Evolutionary conservation across 2,888 invertebrate genomes (phyloP).

Genomic region (Scaptomyza reducta): DNA sequence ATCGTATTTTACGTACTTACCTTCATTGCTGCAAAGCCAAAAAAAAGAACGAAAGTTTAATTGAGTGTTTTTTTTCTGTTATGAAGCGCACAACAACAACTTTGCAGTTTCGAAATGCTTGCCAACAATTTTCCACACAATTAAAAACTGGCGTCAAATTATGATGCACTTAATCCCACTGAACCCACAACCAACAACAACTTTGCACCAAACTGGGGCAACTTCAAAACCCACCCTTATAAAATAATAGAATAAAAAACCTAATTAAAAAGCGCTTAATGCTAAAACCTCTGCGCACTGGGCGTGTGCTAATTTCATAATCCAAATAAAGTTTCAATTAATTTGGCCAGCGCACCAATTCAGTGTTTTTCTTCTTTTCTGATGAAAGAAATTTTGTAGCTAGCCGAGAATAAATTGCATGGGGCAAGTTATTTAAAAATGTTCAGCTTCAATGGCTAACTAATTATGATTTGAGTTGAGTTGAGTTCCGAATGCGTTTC

Average conservation of each 20-base stretch:
- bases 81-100: constrained; percentile 33
- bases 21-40: constrained; percentile 5
- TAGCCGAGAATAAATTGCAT: constrained; percentile 28
- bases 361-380: constrained; percentile 16
- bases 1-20: constrained; percentile 7
- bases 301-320: constrained; percentile 76
- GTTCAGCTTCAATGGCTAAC: constrained; percentile 53
- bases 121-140: constrained; percentile 68
- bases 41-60: constrained; percentile 39
- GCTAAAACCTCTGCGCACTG: constrained; percentile 47
- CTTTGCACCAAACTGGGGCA: constrained; percentile 18
- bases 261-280: constrained; percentile 77
- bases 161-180: constrained; percentile 51
- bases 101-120: constrained; percentile 43
- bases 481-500: constrained; percentile 3
- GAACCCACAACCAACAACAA: background rate
- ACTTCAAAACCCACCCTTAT: constrained; percentile 39
- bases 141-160: constrained; percentile 68
- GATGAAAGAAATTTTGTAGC: constrained; percentile 48
- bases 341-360: constrained; percentile 62
- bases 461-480: constrained; percentile 53
- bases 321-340: constrained; percentile 80
- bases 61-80: constrained; percentile 55
- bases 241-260: constrained; percentile 54
- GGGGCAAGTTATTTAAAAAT: constrained; percentile 41